Conservation (phyloP, 2,113 vertebrate species). For the Phylloscopus trochiloides region DNA sequence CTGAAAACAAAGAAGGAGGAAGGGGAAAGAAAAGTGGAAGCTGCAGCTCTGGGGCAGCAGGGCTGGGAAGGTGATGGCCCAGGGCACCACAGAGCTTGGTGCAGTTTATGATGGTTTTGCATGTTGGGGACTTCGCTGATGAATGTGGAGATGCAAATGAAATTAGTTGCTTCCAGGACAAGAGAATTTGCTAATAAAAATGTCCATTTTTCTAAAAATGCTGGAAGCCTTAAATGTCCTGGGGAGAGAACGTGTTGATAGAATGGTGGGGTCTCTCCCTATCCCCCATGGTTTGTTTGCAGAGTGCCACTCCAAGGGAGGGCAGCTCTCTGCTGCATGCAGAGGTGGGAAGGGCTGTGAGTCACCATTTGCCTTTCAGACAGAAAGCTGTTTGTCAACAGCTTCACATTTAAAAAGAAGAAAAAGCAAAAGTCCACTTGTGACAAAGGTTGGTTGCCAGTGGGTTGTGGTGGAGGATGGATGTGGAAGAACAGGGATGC, state of each 20-base stretch:
- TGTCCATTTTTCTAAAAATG: background rate
- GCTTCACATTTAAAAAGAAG: background rate
- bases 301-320: background rate
- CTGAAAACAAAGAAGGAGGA: background rate
- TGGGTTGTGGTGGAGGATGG: background rate
- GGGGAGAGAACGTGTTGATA: rapidly evolving
- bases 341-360: background rate
- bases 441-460: background rate
- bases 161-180: background rate
- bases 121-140: background rate
- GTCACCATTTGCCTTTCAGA: background rate
- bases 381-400: background rate
- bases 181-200: background rate
- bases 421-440: background rate
- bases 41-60: background rate
- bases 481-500: background rate
- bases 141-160: background rate
- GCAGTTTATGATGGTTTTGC: background rate
- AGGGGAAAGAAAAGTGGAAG: background rate
- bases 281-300: background rate
- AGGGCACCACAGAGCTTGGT: background rate
- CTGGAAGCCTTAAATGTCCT: background rate
- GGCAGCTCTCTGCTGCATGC: background rate
- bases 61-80: background rate
- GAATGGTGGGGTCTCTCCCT: rapidly evolving